Base-by-base conservation (phyloP, 2,797 vertebrate genomes). In the Schizothorax lantsangensis region DNA sequence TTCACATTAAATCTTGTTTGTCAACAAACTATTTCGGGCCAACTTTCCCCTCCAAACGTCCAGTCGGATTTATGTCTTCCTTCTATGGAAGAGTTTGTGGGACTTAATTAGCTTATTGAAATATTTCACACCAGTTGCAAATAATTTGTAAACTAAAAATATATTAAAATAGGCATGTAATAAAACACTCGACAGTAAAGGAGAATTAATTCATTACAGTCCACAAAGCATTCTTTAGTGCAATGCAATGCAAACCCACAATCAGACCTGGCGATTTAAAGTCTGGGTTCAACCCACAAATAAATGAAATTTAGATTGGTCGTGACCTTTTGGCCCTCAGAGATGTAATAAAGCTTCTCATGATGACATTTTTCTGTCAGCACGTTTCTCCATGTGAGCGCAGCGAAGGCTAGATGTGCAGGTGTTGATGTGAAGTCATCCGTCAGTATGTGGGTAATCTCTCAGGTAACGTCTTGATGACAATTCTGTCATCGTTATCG, bases 11-110 rank as follows among this genome's bases (percentile, higher is more conserved):
- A 91, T 90, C 84, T 88, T 94, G 93, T 95, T 95, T 95, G 94
- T 95, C 94, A 94, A 94, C 91, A 90, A 92, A 93, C 90, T 79
- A 86, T 92, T 93, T 91, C 87, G 79, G 91, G 91, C 92, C 93
- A 93, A 90, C 80, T 38, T 90, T 89, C 69, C 89, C 88, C 30
- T 75, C 64, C 79, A 87, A 68, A 87, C 71, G 88, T 80, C 83
- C 86, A 59, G 78, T 66, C 10, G 47, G 83, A 92, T 90, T 91
- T 81, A 84, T 69, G 90, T 84, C 88, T 88, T 90, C 38, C 47
- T 33, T 68, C 64, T 26, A 15, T 1, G 49, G 14, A 64, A 0
- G 33, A 11, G 57, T 68, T 49, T n/a, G 43, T 49, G 72, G 36
- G 11, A 17, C 81, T 47, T 83, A 66, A 81, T 52, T 57, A 62